Conservation (phyloP, 2,888 invertebrate species). For the Drosophila antonietae region DNA sequence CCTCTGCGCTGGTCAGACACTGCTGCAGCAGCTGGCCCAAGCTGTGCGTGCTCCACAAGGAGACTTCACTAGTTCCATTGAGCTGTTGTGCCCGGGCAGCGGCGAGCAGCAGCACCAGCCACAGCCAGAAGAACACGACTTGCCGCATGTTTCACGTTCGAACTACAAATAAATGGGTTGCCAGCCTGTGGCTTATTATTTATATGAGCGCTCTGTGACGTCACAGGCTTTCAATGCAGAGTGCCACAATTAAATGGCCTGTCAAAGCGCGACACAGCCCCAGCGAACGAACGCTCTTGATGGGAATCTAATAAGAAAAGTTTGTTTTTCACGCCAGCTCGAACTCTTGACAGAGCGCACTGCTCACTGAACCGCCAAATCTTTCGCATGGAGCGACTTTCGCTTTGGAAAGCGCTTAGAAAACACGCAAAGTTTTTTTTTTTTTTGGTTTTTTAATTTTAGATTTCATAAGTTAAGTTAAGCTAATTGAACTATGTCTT, state of each 20-base stretch:
- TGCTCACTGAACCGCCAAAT: constrained; percentile 76
- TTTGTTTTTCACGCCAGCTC: constrained; percentile 43
- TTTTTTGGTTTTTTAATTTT: constrained; percentile 3
- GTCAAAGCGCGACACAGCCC: constrained; percentile 68
- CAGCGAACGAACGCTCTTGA: constrained; percentile 42
- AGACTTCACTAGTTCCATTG: constrained; percentile 7
- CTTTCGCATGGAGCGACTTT: constrained; percentile 54
- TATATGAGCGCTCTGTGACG: constrained; percentile 41
- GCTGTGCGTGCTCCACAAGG: constrained; percentile 51
- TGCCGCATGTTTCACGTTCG: constrained; percentile 31
- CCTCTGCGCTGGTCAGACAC: constrained; percentile 69
- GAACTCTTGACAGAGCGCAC: constrained; percentile 29
- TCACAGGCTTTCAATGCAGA: constrained; percentile 14
- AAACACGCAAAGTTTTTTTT: constrained; percentile 16
- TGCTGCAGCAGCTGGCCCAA: constrained; percentile 72
- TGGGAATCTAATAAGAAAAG: constrained; percentile 74
- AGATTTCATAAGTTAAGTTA: constrained; percentile 41
- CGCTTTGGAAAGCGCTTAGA: constrained; percentile 63
- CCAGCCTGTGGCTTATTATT: constrained; percentile 21
- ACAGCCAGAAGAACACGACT: constrained; percentile 28
- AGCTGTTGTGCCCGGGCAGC: constrained; percentile 16
- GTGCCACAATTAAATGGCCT: constrained; percentile 72
- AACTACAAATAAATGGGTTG: constrained; percentile 44
- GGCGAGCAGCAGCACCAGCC: constrained; percentile 25
- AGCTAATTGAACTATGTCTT: constrained; percentile 32